Evolutionary conservation across 2,797 vertebrate species (phyloP), one percentile per base, ranked within the genome.

Genomic region (Capromys pilorides): DNA sequence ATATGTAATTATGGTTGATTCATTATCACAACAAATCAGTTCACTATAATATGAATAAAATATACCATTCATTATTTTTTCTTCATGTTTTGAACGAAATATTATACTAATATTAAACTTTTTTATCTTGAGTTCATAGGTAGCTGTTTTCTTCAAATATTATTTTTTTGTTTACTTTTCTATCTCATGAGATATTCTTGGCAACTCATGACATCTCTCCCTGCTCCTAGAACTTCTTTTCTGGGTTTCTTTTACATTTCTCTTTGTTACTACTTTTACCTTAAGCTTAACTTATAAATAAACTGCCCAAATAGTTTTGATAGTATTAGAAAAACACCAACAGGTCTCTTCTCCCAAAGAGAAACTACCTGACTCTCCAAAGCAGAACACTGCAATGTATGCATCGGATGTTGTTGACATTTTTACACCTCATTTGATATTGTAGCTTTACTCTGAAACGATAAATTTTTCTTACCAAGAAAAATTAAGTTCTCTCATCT

Each of bases 111-210:
- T 54, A 67, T 82, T 91, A 75, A 51, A 28, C 84, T 73, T 21
- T 64, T 84, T 80, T 16, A 31, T 93, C 88, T 75, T 69, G n/a
- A 94, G 49, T 92, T 61, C 10, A 33, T 77, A 81, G 14, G 41
- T 45, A 31, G 39, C 4, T 71, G 33, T 90, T 78, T 90, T 78
- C 79, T n/a, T 93, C 67, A 71, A 2, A n/a, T n/a, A n/a, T 93
- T 62, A 79, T 78, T 93, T 94, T 87, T 31, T 66, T 81, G 67
- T 75, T 86, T 41, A 62, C 28, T 45, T 81, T 92, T 75, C 18
- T 90, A 90, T 54, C 45, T 94, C 18, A 49, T 71, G 67, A 94
- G n/a, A 78, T 94, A 75, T 81, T 16, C 61, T 67, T 75, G 41
- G 75, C 49, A 41, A 19, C 33, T 81, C 80, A 85, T 31, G 14